Conservation (phyloP, 2,888 invertebrate genomes). For the Tethea ocularis region DNA sequence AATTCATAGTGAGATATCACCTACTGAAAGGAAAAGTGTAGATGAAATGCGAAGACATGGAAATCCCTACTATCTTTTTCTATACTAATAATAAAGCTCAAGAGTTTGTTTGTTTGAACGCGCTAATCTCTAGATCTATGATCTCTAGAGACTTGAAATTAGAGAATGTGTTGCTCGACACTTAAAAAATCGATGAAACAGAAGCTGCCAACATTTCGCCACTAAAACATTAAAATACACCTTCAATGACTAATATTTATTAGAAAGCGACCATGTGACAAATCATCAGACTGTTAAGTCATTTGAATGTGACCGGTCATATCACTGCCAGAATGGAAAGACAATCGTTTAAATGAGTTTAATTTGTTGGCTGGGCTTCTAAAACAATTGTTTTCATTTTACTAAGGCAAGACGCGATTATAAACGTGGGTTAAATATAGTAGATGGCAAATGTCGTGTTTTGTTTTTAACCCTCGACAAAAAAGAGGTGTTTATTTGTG, state of each 20-base stretch:
- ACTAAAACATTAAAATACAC: background rate
- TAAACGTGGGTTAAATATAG: background rate
- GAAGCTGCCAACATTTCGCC: background rate
- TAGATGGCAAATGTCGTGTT: background rate
- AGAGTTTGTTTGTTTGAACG: no score
- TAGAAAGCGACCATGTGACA: conserved; percentile 12
- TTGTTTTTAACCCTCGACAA: no score
- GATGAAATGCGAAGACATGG: no score
- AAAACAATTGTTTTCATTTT: background rate
- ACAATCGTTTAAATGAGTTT: conserved; percentile 7
- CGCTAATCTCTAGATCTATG: no score
- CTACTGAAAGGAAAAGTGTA: background rate
- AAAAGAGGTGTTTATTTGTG: no score
- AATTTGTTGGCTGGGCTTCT: conserved; percentile 14
- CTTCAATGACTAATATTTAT: conserved; percentile 21
- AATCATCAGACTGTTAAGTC: conserved; percentile 6
- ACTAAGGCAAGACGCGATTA: background rate
- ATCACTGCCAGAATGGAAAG: background rate
- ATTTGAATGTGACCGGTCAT: background rate
- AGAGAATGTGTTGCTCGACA: background rate
- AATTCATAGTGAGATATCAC: background rate
- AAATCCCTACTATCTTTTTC: no score
- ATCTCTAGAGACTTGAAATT: no score
- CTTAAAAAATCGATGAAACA: background rate
- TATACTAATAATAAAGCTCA: no score